Evolutionary conservation across 1,140 invertebrate species (phyloP), one percentile per base, ranked within the genome.

Genomic region (Formica exsecta): DNA sequence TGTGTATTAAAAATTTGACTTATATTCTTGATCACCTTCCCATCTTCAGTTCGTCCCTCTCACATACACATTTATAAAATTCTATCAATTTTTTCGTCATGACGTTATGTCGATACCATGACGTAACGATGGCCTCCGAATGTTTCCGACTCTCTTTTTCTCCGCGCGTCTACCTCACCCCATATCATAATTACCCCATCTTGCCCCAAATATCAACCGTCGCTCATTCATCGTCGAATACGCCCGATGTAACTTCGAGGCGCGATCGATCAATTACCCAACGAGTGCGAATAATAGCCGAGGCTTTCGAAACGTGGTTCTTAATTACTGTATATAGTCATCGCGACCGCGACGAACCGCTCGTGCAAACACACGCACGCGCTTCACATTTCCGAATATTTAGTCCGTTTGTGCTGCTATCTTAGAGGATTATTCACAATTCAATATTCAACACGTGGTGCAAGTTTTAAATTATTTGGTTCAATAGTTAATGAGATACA

Each of bases 221-320:
- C 87, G 89, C 62, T 88, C 89, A 80, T 87, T 90, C 90, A 91
- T 90, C 87, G 87, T 89, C 80, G 86, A 79, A 79, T 80, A 70
- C 32, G 68, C 68, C 51, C 61, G 61, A 51, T 66, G 59, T 48
- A 91, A 91, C 85, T 92, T 92, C 75, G 86, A 87, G 73, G 86
- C 84, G 87, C 87, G 59, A 92, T 92, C 91, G 81, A 92, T 92
- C 91, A 92, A 92, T 92, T 92, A 92, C 54, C 65, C 70, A 83
- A 90, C 83, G 89, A 90, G 81, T 90, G 68, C 89, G 85, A 91
- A 91, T 83, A 87, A 91, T 88, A 77, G 57, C 79, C 73, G 25
- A 77, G 57, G 76, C 73, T 70, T 66, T 85, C 79, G 73, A 65
- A 65, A 36, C 32, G 86, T 22, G 61, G 71, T 90, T 89, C 90